Conservation (phyloP, 2,797 vertebrate species). For the Lepidocolaptes lacrymiger region DNA sequence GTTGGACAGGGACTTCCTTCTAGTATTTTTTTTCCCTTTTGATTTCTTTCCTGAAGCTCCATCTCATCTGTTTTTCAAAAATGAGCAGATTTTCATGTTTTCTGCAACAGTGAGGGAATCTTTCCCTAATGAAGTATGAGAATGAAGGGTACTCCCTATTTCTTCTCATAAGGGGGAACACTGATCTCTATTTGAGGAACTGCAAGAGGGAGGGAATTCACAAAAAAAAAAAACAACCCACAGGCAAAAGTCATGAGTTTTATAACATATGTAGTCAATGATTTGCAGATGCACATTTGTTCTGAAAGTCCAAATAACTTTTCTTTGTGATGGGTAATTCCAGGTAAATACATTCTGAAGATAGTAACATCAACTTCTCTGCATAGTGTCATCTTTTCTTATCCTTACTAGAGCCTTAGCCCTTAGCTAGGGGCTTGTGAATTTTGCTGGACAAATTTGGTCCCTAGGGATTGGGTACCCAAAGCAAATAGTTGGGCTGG, state of each 20-base stretch:
- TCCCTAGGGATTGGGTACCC: background rate
- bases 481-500: background rate
- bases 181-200: background rate
- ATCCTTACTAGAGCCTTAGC: background rate
- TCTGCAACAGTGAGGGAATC: background rate
- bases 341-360: background rate
- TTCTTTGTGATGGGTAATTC: background rate
- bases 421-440: background rate
- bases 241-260: background rate
- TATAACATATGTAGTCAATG: background rate
- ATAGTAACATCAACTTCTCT: background rate
- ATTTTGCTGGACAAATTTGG: background rate
- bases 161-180: background rate
- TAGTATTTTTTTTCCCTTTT: background rate
- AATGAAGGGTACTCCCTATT: background rate
- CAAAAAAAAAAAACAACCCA: background rate
- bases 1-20: background rate
- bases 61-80: background rate
- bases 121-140: background rate
- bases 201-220: background rate
- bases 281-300: background rate
- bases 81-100: background rate
- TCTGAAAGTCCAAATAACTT: background rate
- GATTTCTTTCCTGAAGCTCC: background rate
- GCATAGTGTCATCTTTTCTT: background rate